These are phyloP conservation scores for Melanargia galathea DNA, from an alignment of 2,888 invertebrate species.

Conservation along the genomic window DNA sequence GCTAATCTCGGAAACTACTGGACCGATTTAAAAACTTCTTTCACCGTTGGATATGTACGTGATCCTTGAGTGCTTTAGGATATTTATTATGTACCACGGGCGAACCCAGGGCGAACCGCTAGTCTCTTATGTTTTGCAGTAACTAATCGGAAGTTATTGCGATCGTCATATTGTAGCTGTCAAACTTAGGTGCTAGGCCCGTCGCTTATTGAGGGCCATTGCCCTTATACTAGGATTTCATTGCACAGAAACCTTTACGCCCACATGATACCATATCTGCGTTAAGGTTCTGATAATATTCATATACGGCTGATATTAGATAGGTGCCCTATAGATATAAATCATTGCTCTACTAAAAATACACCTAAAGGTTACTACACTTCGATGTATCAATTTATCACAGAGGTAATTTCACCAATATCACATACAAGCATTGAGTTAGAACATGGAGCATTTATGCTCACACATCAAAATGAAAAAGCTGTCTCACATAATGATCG, in stretches of 20 bases:
- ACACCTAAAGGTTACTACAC: constrained; percentile 2
- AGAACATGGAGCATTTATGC: not conserved
- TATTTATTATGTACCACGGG: too few relatives aligned
- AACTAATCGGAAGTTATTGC: not conserved
- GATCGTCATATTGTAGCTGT: not conserved
- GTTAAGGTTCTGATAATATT: not conserved
- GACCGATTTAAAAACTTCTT: too few relatives aligned
- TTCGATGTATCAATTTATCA: constrained; percentile 16
- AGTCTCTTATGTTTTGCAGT: too few relatives aligned
- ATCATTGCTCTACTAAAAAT: not conserved
- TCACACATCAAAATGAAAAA: not conserved
- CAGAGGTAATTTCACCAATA: constrained; percentile 9
- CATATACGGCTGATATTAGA: not conserved
- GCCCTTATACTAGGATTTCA: too few relatives aligned
- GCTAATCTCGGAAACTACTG: too few relatives aligned
- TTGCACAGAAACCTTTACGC: too few relatives aligned
- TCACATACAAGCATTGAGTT: not conserved
- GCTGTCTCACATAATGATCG: not conserved
- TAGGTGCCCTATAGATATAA: not conserved
- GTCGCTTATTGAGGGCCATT: too few relatives aligned
- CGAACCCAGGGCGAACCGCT: too few relatives aligned
- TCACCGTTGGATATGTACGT: too few relatives aligned
- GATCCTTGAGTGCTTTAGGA: too few relatives aligned
- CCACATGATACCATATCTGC: too few relatives aligned
- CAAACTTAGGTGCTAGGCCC: too few relatives aligned